These are phyloP conservation scores for Gasterosteus aculeatus DNA, from an alignment of 2,113 vertebrate species.

Conservation along the genomic window DNA sequence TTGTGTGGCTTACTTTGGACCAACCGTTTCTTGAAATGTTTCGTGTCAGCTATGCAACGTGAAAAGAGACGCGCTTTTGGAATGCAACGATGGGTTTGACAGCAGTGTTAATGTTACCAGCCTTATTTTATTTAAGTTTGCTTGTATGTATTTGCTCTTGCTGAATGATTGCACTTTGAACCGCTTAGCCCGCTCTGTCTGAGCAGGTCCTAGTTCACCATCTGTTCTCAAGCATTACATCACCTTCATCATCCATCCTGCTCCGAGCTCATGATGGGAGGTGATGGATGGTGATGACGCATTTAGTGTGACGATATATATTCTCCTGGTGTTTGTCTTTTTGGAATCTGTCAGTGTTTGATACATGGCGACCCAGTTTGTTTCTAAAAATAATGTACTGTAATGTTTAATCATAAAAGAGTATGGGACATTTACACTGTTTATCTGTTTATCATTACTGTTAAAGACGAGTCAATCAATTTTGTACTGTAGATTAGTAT, in stretches of 20 bases:
- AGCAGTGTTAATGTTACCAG: slow-evolving; percentile 45
- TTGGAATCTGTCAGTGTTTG: slow-evolving; percentile 37
- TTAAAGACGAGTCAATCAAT: neutral
- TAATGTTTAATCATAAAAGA: slow-evolving; percentile 28
- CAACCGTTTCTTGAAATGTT: slow-evolving; percentile 39
- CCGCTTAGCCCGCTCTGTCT: slow-evolving; percentile 15
- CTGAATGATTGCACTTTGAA: slow-evolving; percentile 42
- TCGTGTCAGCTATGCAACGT: slow-evolving; percentile 79
- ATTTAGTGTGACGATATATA: slow-evolving; percentile 47
- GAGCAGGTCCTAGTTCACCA: slow-evolving; percentile 28
- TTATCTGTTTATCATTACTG: slow-evolving; percentile 29
- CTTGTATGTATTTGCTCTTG: slow-evolving; percentile 60
- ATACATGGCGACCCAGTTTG: slow-evolving; percentile 22
- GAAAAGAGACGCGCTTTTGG: slow-evolving; percentile 35
- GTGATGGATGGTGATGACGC: slow-evolving; percentile 37
- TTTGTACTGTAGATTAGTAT: slow-evolving; percentile 53
- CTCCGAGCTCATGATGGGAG: slow-evolving; percentile 25
- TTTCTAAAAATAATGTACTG: slow-evolving; percentile 20
- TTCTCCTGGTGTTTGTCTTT: slow-evolving; percentile 44
- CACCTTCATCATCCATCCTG: slow-evolving; percentile 36
- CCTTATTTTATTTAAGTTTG: slow-evolving; percentile 39
- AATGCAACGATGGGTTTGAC: slow-evolving; percentile 48
- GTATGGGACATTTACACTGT: slow-evolving; percentile 6
- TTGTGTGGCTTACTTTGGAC: slow-evolving; percentile 34
- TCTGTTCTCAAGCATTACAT: slow-evolving; percentile 13